Evolutionary conservation across 2,797 vertebrate species (phyloP), one percentile per base, ranked within the genome.

Genomic region (Chaenodraco wilsoni): DNA sequence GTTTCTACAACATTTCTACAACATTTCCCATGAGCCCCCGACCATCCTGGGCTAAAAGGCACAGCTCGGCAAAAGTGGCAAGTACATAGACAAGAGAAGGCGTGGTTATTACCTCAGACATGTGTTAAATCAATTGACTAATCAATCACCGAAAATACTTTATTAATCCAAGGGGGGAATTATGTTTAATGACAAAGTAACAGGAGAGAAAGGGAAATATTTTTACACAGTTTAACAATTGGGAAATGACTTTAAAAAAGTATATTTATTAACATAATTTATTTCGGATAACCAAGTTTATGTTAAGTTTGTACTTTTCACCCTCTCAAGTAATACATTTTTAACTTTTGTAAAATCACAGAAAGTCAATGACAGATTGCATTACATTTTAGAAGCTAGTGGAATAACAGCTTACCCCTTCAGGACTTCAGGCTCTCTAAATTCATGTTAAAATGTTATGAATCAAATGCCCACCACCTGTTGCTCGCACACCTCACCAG

Each of bases 401-500:
- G 14, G 8, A 62, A 55, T 8, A 21, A 23, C 41, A 41, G 8
- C 19, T 21, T 2, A 9, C 13, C 37, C 4, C 3, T 4, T 63
- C 14, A 52, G 31, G n/a, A n/a, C 31, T 43, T 54, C 0, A 27
- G 3, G 5, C 23, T 50, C 45, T 64, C 66, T 8, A 10, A 27
- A 57, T 44, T 48, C 11, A 14, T 58, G 11, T 59, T 72, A 14
- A 77, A 74, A 40, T 46, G 65, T 67, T 59, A 15, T 48, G 15
- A 84, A 81, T 75, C 45, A 55, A 71, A 49, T n/a, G 14, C 0
- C 12, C 1, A 0, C 59, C 74, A 83, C 58, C 74, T 82, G 76
- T 71, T 72, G 44, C 62, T 59, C 60, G 19, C 65, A 44, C 57
- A 61, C 45, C 57, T 12, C 21, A 64, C 46, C 55, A 55, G 76